Percentiles rank a stretch among this genome's conserved stretches.
These are phyloP conservation scores for Sebastolobus altivelis DNA, from an alignment of 2,797 vertebrate genomes.

Conservation along the genomic window DNA sequence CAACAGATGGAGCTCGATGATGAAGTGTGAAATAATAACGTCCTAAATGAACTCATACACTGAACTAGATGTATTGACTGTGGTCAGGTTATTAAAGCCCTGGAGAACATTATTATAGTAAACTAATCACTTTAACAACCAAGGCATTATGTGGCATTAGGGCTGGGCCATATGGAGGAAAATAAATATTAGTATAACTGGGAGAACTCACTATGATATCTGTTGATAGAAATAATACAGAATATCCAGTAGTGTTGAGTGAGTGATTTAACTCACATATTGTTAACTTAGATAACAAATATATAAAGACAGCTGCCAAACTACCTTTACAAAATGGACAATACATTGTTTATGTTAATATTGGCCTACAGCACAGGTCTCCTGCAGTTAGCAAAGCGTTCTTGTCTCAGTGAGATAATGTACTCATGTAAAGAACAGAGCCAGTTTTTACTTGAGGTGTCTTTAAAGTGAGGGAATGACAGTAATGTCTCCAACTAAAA, in stretches of 20 bases:
- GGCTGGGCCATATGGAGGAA: background rate
- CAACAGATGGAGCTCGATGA: conserved; percentile 51
- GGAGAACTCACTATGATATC: background rate
- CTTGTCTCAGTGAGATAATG: background rate
- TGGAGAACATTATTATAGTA: background rate
- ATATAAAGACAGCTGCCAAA: background rate
- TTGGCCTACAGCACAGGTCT: background rate
- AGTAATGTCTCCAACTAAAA: background rate
- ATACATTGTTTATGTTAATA: background rate
- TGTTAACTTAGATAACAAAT: background rate
- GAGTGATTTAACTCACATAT: background rate
- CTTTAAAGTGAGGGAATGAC: background rate
- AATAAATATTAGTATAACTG: background rate
- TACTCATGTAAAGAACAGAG: background rate
- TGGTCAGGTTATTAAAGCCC: conserved; percentile 13
- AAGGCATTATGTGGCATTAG: background rate
- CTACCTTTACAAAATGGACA: background rate
- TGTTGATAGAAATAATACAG: background rate
- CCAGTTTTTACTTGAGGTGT: background rate
- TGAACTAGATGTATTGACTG: conserved; percentile 1
- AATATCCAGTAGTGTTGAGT: background rate
- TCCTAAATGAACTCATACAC: conserved; percentile 4
- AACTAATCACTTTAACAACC: conserved; percentile 4
- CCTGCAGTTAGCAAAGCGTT: background rate
- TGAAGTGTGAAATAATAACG: conserved; percentile 22